phyloP scores from a whole-genome alignment of 1,140 invertebrate genomes.

The Aphaenogaster rudis region DNA sequence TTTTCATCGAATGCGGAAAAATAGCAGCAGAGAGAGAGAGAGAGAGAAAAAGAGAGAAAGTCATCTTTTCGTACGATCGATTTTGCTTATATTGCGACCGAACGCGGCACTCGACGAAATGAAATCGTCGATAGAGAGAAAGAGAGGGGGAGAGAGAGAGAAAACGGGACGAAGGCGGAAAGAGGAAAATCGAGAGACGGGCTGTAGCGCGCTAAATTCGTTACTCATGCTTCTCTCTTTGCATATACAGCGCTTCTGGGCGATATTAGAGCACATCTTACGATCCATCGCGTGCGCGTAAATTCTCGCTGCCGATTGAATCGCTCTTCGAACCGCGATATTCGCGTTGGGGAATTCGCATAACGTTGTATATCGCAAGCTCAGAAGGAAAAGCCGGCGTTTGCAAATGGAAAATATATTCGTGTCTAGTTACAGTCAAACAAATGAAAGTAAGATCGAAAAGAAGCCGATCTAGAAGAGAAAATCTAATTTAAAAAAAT shows the following conservation, averaged over 20 bases:
- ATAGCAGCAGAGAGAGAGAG: background rate
- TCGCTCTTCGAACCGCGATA: background rate
- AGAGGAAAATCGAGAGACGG: background rate
- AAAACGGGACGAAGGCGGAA: background rate
- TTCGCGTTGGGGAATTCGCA: background rate
- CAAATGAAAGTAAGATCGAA: background rate
- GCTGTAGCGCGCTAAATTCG: background rate
- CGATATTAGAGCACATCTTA: constrained; percentile 32
- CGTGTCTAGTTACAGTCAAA: background rate
- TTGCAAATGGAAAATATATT: background rate
- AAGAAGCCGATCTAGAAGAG: background rate
- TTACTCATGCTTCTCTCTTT: constrained; percentile 26
- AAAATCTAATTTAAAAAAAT: background rate
- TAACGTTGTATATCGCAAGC: background rate
- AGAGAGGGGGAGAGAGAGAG: constrained; percentile 23
- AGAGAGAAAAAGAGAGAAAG: background rate
- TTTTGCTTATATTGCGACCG: background rate
- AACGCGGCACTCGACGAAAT: constrained; percentile 24
- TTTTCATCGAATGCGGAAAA: constrained; percentile 26
- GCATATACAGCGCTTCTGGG: background rate
- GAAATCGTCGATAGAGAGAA: constrained; percentile 31
- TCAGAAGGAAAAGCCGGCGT: background rate
- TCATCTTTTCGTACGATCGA: constrained; percentile 27
- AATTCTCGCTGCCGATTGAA: constrained; percentile 36
- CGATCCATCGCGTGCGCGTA: constrained; percentile 18